Conservation (phyloP, 2,888 invertebrate genomes). For the Drosophila gaucha region DNA sequence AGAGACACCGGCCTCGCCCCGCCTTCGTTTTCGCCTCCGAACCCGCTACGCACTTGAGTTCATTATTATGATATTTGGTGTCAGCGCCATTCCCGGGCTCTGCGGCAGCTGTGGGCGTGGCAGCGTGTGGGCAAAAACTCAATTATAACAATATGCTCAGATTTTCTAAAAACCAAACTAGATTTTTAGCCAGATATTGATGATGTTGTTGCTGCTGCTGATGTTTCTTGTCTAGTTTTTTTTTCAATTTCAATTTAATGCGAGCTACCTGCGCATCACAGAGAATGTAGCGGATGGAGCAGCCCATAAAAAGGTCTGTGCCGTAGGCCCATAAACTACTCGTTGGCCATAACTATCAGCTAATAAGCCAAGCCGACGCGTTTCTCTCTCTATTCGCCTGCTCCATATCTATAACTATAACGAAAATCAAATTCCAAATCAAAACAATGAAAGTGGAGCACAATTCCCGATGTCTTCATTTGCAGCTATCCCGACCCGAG, state of each 20-base stretch:
- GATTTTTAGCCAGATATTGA: slow-evolving; percentile 36
- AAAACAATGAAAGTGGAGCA: slow-evolving; percentile 72
- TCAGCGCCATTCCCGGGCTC: slow-evolving; percentile 66
- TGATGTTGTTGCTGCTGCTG: slow-evolving; percentile 24
- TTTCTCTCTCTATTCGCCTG: slow-evolving; percentile 5
- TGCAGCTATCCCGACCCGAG: not conserved
- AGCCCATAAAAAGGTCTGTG: slow-evolving; percentile 37
- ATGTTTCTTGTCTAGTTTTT: slow-evolving; percentile 28
- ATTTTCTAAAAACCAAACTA: slow-evolving; percentile 75
- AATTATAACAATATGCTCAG: slow-evolving; percentile 85
- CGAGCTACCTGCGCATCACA: slow-evolving; percentile 43
- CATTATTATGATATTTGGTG: slow-evolving; percentile 82
- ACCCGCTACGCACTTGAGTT: slow-evolving; percentile 53
- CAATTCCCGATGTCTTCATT: slow-evolving; percentile 39
- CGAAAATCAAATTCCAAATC: slow-evolving; percentile 41
- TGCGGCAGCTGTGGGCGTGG: slow-evolving; percentile 55
- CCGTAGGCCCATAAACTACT: slow-evolving; percentile 13
- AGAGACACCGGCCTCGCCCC: not conserved
- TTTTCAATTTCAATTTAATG: slow-evolving; percentile 36
- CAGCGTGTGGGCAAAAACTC: slow-evolving; percentile 80
- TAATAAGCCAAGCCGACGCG: slow-evolving; percentile 56
- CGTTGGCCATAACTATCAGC: slow-evolving; percentile 63
- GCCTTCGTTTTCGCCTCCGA: no score
- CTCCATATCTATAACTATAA: slow-evolving; percentile 41
- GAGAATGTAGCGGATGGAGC: slow-evolving; percentile 51